Evolutionary conservation across 2,113 vertebrate species (phyloP).

Genomic region (Amphilophus citrinellus): DNA sequence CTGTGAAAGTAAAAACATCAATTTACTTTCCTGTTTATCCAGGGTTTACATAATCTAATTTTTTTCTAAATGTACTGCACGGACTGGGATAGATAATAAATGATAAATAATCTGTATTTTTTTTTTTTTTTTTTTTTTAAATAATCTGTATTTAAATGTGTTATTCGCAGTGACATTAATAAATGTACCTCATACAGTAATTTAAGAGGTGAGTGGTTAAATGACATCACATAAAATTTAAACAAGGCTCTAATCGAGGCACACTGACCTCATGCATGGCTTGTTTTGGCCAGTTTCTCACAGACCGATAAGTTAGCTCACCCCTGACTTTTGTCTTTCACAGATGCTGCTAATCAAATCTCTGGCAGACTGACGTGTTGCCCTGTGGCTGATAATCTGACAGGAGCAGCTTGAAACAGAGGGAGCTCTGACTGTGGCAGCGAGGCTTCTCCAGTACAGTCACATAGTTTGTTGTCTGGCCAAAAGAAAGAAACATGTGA

Average conservation of each 20-base stretch:
- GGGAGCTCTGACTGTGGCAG: conserved; percentile 4
- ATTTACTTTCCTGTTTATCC: neutral
- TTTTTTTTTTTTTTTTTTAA: too few relatives aligned
- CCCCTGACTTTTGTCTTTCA: conserved; percentile 20
- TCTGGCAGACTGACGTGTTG: conserved; percentile 31
- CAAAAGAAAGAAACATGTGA: conserved; percentile 27
- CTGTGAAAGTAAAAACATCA: neutral
- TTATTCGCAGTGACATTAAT: neutral
- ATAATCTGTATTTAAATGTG: neutral
- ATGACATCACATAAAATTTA: neutral
- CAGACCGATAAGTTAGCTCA: conserved; percentile 29
- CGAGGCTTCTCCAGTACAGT: neutral
- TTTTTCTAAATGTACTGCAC: neutral
- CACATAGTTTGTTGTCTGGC: neutral
- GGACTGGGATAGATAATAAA: neutral
- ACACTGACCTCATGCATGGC: neutral
- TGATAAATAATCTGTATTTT: neutral
- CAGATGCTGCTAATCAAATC: conserved; percentile 48
- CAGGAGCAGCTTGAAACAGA: conserved; percentile 13
- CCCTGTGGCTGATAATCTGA: conserved; percentile 29
- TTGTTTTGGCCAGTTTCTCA: conserved; percentile 29
- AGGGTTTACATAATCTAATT: neutral
- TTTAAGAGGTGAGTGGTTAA: neutral
- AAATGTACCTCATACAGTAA: neutral
- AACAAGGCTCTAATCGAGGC: neutral